Evolutionary conservation across 2,888 invertebrate species (phyloP).

Genomic region (Phoronis australis): DNA sequence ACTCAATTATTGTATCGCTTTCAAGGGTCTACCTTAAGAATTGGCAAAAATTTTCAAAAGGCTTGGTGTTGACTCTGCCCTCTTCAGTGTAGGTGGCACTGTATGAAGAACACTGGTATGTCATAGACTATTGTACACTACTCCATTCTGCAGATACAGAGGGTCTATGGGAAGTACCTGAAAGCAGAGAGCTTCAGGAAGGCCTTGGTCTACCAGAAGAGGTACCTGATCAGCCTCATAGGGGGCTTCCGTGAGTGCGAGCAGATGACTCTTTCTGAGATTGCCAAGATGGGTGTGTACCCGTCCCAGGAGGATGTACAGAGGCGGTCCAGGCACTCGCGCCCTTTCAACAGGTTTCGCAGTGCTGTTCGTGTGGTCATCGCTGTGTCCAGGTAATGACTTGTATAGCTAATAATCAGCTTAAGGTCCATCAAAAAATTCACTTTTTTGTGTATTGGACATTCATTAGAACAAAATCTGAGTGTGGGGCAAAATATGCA

Average conservation of each 20-base stretch:
- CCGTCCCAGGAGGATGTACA: constrained; percentile 19
- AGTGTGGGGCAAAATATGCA: too few species aligned
- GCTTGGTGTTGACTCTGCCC: too few species aligned
- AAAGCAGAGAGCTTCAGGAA: constrained; percentile 80
- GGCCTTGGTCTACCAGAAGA: constrained; percentile 84
- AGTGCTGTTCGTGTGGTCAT: constrained; percentile 36
- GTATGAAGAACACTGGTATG: too few species aligned
- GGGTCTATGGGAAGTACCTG: constrained; percentile 60
- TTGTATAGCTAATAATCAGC: too few species aligned
- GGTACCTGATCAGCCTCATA: constrained; percentile 71
- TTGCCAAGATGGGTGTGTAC: constrained; percentile 50
- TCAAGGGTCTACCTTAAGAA: too few species aligned
- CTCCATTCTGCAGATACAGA: constrained; percentile 47
- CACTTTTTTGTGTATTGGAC: too few species aligned
- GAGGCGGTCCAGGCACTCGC: constrained; percentile 11
- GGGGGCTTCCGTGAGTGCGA: constrained; percentile 58
- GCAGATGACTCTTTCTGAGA: constrained; percentile 55
- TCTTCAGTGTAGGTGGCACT: too few species aligned
- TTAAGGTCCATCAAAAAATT: too few species aligned
- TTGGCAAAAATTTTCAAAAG: too few species aligned
- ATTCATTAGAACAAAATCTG: too few species aligned
- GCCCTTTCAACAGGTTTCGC: constrained; percentile 30
- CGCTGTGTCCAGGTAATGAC: constrained; percentile 33
- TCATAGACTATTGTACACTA: too few species aligned
- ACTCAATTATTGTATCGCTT: too few species aligned